These are phyloP conservation scores for Listrodromus nycthemerus DNA, from an alignment of 2,888 invertebrate genomes.

Conservation along the genomic window DNA sequence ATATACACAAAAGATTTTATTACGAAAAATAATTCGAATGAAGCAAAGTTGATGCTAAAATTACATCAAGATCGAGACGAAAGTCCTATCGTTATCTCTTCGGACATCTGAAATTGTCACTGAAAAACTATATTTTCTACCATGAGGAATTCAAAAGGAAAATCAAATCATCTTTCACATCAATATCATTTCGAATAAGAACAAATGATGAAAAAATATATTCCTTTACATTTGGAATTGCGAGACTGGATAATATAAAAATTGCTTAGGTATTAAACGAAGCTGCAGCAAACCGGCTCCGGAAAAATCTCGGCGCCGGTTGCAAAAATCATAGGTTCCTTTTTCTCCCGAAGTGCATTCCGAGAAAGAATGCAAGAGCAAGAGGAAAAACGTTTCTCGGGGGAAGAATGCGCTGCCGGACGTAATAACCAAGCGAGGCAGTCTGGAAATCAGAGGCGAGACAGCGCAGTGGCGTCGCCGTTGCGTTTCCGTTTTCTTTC, in stretches of 20 bases:
- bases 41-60: background rate
- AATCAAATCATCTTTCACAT: background rate
- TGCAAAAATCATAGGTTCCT: conserved; percentile 38
- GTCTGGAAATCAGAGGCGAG: conserved; percentile 17
- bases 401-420: conserved; percentile 3
- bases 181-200: background rate
- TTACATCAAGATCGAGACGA: background rate
- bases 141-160: background rate
- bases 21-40: background rate
- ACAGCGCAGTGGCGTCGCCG: conserved; percentile 11
- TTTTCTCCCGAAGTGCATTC: conserved; percentile 5
- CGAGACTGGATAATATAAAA: background rate
- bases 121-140: background rate
- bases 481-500: conserved; percentile 26
- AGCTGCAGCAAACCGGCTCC: conserved; percentile 26
- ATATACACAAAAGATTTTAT: background rate
- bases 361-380: background rate
- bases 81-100: background rate
- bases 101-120: background rate
- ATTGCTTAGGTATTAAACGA: background rate
- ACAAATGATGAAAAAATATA: too few relatives aligned
- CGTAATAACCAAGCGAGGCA: background rate
- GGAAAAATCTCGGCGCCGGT: conserved; percentile 45
- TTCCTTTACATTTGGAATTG: background rate
- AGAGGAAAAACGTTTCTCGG: conserved; percentile 34